A percentile compares a stretch with the other conserved stretches of the same genome.
Evolutionary conservation across 2,113 vertebrate species (phyloP).

Genomic region (Toxotes jaculatrix): DNA sequence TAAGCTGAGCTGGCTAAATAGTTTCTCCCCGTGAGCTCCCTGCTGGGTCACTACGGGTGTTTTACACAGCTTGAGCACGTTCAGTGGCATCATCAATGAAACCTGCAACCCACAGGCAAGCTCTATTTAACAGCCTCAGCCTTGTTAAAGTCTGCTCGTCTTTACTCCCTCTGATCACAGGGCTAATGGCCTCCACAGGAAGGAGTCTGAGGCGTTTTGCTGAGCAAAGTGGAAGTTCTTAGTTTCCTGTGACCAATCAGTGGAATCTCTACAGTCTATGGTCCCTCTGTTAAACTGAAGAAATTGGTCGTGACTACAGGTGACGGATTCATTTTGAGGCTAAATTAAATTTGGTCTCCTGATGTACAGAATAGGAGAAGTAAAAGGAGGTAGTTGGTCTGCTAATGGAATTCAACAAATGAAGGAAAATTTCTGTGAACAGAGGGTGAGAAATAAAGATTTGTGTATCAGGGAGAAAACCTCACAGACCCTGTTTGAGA

Average conservation of each 20-base stretch:
- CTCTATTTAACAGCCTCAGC: conserved; percentile 53
- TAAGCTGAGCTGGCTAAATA: conserved; percentile 56
- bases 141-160: conserved; percentile 52
- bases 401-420: not conserved
- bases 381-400: not conserved
- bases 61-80: conserved; percentile 57
- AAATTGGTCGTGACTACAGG: conserved; percentile 36
- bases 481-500: not conserved
- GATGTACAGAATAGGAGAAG: conserved; percentile 11
- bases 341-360: conserved; percentile 48
- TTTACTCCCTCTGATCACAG: conserved; percentile 66
- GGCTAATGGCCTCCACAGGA: conserved; percentile 69
- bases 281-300: conserved; percentile 26
- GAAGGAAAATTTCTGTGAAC: conserved; percentile 4
- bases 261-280: conserved; percentile 30
- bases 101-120: conserved; percentile 41
- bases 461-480: not conserved
- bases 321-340: conserved; percentile 43
- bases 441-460: not conserved
- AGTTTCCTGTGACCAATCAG: conserved; percentile 58
- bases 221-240: conserved; percentile 65
- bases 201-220: conserved; percentile 50
- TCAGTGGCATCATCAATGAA: conserved; percentile 61
- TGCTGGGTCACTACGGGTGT: conserved; percentile 60
- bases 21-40: conserved; percentile 50